Conservation (phyloP, 2,888 invertebrate genomes). For the Anagyrus pseudococci region DNA sequence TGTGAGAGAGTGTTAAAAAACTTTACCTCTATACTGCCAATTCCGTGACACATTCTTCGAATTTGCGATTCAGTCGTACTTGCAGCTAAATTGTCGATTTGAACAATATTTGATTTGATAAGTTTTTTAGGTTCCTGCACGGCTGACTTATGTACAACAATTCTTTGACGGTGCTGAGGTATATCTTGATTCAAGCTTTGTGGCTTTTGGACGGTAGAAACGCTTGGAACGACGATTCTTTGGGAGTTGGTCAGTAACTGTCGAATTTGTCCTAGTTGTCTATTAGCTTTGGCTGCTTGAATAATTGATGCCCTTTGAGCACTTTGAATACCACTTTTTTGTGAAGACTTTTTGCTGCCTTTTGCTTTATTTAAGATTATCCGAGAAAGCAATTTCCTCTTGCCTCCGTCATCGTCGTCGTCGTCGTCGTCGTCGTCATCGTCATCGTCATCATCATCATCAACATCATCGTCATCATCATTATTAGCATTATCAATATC, state of each 20-base stretch:
- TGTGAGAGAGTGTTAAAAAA: conserved; percentile 47
- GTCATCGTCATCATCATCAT: conserved; percentile 28
- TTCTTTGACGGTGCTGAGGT: conserved; percentile 42
- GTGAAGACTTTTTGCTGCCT: conserved; percentile 13
- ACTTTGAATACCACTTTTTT: conserved; percentile 18
- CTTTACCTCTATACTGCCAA: conserved; percentile 65
- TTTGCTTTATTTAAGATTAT: conserved; percentile 28
- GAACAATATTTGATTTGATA: conserved; percentile 60
- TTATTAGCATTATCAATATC: background rate
- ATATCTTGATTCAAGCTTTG: conserved; percentile 8
- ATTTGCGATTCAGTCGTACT: conserved; percentile 63
- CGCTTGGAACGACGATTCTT: conserved; percentile 54
- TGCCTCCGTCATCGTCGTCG: conserved; percentile 31
- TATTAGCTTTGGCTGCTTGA: conserved; percentile 13
- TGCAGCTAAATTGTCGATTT: conserved; percentile 63
- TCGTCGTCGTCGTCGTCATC: conserved; percentile 4
- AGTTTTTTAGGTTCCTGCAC: conserved; percentile 37
- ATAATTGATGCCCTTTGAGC: conserved; percentile 21
- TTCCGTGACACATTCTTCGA: conserved; percentile 63
- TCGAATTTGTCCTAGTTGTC: conserved; percentile 32
- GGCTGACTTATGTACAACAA: conserved; percentile 45
- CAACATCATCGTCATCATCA: background rate
- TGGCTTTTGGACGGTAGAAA: conserved; percentile 44
- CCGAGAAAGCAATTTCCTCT: conserved; percentile 29
- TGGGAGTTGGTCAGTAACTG: conserved; percentile 40